Evolutionary conservation across 1,140 invertebrate genomes (phyloP).

Genomic region (Drosophila erecta): DNA sequence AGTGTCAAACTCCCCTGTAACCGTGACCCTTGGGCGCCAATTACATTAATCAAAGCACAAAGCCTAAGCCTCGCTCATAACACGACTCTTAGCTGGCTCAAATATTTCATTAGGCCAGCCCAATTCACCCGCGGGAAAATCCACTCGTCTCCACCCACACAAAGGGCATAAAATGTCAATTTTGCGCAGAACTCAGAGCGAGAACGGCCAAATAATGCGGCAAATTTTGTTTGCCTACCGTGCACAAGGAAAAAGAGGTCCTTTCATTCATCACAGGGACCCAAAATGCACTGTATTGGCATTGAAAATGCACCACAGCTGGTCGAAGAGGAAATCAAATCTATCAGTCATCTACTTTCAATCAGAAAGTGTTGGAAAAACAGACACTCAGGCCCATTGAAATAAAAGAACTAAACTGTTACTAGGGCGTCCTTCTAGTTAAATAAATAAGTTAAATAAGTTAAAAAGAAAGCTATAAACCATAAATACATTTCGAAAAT

Average conservation of each 20-base stretch:
- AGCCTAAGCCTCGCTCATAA: conserved; percentile 56
- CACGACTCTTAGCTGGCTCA: conserved; percentile 39
- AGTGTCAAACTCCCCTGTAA: conserved; percentile 47
- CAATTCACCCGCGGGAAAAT: conserved; percentile 18
- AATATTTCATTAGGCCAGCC: conserved; percentile 65
- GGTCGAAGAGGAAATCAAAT: too few relatives aligned
- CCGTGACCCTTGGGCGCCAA: conserved; percentile 54
- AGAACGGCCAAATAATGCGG: conserved; percentile 39
- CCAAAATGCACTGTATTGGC: too few relatives aligned
- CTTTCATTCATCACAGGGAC: not conserved
- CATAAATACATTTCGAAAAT: not conserved
- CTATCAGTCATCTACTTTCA: too few relatives aligned
- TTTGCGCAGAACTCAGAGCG: conserved; percentile 36
- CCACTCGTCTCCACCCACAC: conserved; percentile 35
- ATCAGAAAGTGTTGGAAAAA: too few relatives aligned
- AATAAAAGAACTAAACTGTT: too few relatives aligned
- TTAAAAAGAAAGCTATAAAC: not conserved
- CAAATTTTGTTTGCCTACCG: conserved; percentile 43
- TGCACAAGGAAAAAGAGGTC: conserved; percentile 1
- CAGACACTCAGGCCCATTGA: too few relatives aligned
- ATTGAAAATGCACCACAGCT: too few relatives aligned
- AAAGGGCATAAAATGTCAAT: conserved; percentile 66
- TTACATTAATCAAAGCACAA: conserved; percentile 75
- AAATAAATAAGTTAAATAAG: too few relatives aligned
- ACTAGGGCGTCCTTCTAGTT: too few relatives aligned